Conservation (phyloP, 2,797 vertebrate species). For the Nannoperca australis region DNA sequence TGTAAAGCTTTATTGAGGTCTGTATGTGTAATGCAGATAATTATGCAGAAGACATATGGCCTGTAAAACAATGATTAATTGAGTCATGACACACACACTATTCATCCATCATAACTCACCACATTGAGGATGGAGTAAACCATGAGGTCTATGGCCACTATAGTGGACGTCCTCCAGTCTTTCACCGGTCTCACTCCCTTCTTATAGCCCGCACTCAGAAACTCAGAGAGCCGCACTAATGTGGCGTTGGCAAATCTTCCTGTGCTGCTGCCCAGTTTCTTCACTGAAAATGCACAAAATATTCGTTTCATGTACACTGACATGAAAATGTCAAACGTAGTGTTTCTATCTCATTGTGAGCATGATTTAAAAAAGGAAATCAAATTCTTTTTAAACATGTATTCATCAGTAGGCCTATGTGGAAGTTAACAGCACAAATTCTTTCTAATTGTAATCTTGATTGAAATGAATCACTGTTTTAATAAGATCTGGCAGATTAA, state of each 20-base stretch:
- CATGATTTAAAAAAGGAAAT: no score
- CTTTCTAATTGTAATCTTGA: background rate
- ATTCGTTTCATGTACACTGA: background rate
- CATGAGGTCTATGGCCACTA: slow-evolving; percentile 93
- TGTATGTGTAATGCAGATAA: slow-evolving; percentile 6
- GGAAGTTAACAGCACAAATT: background rate
- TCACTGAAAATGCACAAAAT: slow-evolving; percentile 66
- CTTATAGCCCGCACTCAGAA: slow-evolving; percentile 89
- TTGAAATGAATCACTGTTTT: background rate
- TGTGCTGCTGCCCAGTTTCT: slow-evolving; percentile 60
- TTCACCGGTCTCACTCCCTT: slow-evolving; percentile 92
- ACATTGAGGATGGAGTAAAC: slow-evolving; percentile 95
- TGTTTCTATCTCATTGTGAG: no score
- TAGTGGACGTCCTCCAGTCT: slow-evolving; percentile 93
- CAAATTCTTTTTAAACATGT: background rate
- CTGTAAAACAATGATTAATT: background rate
- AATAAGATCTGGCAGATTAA: background rate
- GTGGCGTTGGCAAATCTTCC: slow-evolving; percentile 81
- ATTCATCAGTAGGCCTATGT: background rate
- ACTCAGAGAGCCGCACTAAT: slow-evolving; percentile 86
- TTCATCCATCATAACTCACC: slow-evolving; percentile 82
- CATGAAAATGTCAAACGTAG: background rate
- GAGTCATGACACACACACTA: background rate
- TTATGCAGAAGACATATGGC: background rate
- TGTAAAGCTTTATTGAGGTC: background rate